Evolutionary conservation across 2,797 vertebrate genomes (phyloP), one percentile per base, ranked within the genome.

Genomic region (Sternarchorhynchus goeldii): DNA sequence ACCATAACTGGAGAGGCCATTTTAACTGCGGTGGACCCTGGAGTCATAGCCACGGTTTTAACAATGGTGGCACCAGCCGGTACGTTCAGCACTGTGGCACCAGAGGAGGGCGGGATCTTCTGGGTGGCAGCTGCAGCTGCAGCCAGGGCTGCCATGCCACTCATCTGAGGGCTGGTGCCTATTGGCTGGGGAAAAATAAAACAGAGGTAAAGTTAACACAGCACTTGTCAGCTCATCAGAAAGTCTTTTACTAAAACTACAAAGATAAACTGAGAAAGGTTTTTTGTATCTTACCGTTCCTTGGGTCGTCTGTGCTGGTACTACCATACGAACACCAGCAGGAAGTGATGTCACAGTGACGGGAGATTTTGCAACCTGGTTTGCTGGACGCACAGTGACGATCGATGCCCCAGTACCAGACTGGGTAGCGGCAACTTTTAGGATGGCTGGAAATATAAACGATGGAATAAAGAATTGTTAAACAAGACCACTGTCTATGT

Each of bases 121-220:
- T 98, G 96, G 53, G 96, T 98, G 78, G 96, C 96, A 0, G 96
- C 96, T 0, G 96, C 96, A 0, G 96, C 96, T 3, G 96, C 96
- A 0, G 95, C 96, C 81, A 97, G 87, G 5, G 96, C 96, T 16
- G 96, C 96, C 96, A 97, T 97, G 70, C 96, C 93, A 74, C 96
- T 97, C 96, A 98, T 97, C 90, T 97, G 96, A 29, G 95, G 95
- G 84, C 91, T 97, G 78, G 93, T 94, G 79, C 95, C 95, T n/a
- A 97, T 96, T 77, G 95, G 92, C 96, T 97, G 76, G 53, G 83
- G 79, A n/a, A 72, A 79, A 57, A 0, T 7, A 20, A 1, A 17
- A 65, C 55, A 14, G 58, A 53, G 34, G 31, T n/a, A 70, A 41
- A 5, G 3, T 32, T 68, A 75, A 10, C 29, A 58, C 4, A 81